Percentiles rank a stretch among this genome's conserved stretches.
Evolutionary conservation across 2,888 invertebrate genomes (phyloP).

Genomic region (Pristionchus exspectatus): DNA sequence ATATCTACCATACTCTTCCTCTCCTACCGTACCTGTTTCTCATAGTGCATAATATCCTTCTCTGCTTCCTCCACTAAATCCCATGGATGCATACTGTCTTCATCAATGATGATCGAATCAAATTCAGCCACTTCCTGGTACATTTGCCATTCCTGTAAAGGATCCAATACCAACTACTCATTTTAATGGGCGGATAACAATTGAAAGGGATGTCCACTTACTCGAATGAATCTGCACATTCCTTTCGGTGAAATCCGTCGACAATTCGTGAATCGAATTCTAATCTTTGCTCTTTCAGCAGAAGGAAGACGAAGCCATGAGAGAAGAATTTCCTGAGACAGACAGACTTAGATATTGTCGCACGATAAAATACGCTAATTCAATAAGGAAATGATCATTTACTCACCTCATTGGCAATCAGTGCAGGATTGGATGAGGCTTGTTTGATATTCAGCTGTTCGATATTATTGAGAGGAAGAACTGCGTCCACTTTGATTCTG

Average conservation of each 20-base stretch:
- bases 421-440: neutral
- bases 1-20: neutral
- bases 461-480: slow-evolving; percentile 25
- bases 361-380: no score
- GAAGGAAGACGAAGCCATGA: slow-evolving; percentile 53
- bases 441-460: slow-evolving; percentile 25
- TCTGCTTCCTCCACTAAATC: slow-evolving; percentile 53
- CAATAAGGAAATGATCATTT: no score
- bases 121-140: slow-evolving; percentile 41
- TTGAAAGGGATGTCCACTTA: neutral
- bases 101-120: slow-evolving; percentile 46
- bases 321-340: slow-evolving; percentile 44
- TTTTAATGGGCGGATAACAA: no score
- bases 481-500: slow-evolving; percentile 42
- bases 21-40: neutral
- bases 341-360: no score
- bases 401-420: slow-evolving; percentile 38
- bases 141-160: slow-evolving; percentile 48
- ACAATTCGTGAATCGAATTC: slow-evolving; percentile 31
- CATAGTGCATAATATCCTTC: slow-evolving; percentile 30
- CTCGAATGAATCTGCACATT: slow-evolving; percentile 51
- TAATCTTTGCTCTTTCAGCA: neutral
- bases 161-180: neutral
- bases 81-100: slow-evolving; percentile 55
- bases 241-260: slow-evolving; percentile 39